Evolutionary conservation across 2,113 vertebrate genomes (phyloP).

Genomic region (Indicator indicator): DNA sequence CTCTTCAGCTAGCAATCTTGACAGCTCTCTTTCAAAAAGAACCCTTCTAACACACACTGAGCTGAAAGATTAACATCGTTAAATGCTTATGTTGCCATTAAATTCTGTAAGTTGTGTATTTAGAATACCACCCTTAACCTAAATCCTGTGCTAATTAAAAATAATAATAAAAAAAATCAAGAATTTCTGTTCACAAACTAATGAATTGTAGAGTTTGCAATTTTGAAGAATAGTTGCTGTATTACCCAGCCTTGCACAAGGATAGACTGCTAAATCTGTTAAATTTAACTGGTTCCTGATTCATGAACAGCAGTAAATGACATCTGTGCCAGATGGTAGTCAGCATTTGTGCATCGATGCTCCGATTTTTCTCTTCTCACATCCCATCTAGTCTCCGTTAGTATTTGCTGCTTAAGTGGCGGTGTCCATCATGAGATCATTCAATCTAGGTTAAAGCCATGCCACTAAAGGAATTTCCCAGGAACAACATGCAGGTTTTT

Average conservation of each 20-base stretch:
- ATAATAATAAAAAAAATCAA: neutral
- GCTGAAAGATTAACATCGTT: neutral
- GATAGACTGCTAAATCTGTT: slow-evolving; percentile 28
- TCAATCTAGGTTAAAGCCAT: slow-evolving; percentile 3
- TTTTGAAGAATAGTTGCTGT: slow-evolving; percentile 34
- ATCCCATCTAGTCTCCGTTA: neutral
- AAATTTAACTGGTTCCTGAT: slow-evolving; percentile 64
- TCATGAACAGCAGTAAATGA: slow-evolving; percentile 65
- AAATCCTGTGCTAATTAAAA: neutral
- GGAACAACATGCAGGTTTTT: slow-evolving; percentile 2
- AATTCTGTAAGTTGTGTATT: neutral
- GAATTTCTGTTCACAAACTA: neutral
- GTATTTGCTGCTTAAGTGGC: slow-evolving; percentile 20
- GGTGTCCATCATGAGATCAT: neutral
- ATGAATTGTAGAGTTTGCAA: neutral
- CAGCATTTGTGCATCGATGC: slow-evolving; percentile 10
- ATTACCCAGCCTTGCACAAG: slow-evolving; percentile 4
- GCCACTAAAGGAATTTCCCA: neutral
- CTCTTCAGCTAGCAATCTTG: neutral
- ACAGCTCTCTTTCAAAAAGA: neutral
- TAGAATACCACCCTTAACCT: neutral
- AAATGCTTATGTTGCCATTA: neutral
- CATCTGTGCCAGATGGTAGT: slow-evolving; percentile 70
- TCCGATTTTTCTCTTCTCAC: neutral
- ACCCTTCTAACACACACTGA: neutral